Conservation (phyloP, 2,888 invertebrate species). For the Rosalia funebris region DNA sequence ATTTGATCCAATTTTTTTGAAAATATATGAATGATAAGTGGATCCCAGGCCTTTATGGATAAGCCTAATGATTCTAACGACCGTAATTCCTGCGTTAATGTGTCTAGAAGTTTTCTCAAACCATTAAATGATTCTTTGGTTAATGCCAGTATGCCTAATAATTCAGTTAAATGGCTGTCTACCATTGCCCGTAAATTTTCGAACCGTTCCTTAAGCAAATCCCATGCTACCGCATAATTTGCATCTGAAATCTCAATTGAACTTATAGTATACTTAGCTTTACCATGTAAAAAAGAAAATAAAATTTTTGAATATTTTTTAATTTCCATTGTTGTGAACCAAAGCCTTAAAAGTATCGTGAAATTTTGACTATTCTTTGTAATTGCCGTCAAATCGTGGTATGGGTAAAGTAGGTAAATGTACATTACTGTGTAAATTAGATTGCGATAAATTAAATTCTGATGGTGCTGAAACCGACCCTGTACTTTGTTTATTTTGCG, state of each 20-base stretch:
- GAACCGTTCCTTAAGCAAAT: slow-evolving; percentile 7
- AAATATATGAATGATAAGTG: neutral
- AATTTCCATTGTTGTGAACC: slow-evolving; percentile 9
- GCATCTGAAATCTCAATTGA: slow-evolving; percentile 4
- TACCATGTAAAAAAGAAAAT: slow-evolving; percentile 9
- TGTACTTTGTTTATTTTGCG: neutral
- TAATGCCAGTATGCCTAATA: neutral
- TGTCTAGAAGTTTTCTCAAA: slow-evolving; percentile 1
- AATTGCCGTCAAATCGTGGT: slow-evolving; percentile 21
- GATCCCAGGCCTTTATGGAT: slow-evolving; percentile 1
- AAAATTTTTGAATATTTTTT: slow-evolving; percentile 14
- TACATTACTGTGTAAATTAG: neutral
- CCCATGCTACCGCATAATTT: slow-evolving; percentile 18
- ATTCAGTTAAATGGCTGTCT: neutral
- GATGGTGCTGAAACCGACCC: too few relatives aligned
- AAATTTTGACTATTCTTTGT: slow-evolving; percentile 15
- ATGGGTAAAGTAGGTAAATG: slow-evolving; percentile 22
- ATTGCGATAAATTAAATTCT: too few relatives aligned
- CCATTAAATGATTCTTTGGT: neutral
- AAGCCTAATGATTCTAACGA: neutral
- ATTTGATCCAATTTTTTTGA: neutral
- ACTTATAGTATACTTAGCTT: slow-evolving; percentile 6
- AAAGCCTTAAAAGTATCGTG: slow-evolving; percentile 13
- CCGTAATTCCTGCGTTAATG: neutral
- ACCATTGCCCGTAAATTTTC: slow-evolving; percentile 8